phyloP scores from a whole-genome alignment of 2,888 invertebrate species.

The Embidobia sp. region DNA sequence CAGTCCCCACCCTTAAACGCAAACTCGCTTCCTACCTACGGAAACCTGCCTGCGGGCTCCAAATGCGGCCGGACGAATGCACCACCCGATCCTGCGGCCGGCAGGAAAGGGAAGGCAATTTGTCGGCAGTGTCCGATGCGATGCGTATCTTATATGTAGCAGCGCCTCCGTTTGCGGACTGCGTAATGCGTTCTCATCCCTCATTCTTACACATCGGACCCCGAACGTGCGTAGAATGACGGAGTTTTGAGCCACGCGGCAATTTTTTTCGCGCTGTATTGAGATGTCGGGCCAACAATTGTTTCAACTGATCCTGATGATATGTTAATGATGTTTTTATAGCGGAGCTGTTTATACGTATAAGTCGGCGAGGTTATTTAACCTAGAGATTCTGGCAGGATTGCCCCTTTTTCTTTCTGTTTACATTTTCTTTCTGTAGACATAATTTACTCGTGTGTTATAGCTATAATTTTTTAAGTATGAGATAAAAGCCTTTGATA shows the following conservation, averaged over 20 bases:
- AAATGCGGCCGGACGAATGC: constrained; percentile 60
- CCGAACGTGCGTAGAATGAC: constrained; percentile 56
- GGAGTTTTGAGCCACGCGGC: constrained; percentile 30
- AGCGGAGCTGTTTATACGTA: not conserved
- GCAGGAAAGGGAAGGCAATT: constrained; percentile 73
- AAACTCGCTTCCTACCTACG: constrained; percentile 67
- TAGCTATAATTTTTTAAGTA: too few species aligned
- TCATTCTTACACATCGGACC: constrained; percentile 72
- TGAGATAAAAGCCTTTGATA: too few species aligned
- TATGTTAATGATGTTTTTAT: constrained; percentile 47
- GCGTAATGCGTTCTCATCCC: constrained; percentile 74
- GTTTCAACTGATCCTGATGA: constrained; percentile 39
- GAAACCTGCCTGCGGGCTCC: constrained; percentile 53
- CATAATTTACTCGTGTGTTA: too few species aligned
- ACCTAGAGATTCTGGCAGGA: too few species aligned
- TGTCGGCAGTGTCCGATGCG: constrained; percentile 74
- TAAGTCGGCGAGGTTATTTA: too few species aligned
- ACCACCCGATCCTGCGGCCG: constrained; percentile 62
- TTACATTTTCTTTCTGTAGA: too few species aligned
- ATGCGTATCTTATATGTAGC: constrained; percentile 75
- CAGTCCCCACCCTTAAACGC: constrained; percentile 72
- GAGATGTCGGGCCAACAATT: constrained; percentile 47
- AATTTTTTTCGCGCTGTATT: constrained; percentile 52
- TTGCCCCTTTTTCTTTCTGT: too few species aligned
- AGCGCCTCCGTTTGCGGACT: constrained; percentile 74